These are phyloP conservation scores for Uloborus diversus DNA, from an alignment of 1,140 invertebrate genomes.

Conservation along the genomic window DNA sequence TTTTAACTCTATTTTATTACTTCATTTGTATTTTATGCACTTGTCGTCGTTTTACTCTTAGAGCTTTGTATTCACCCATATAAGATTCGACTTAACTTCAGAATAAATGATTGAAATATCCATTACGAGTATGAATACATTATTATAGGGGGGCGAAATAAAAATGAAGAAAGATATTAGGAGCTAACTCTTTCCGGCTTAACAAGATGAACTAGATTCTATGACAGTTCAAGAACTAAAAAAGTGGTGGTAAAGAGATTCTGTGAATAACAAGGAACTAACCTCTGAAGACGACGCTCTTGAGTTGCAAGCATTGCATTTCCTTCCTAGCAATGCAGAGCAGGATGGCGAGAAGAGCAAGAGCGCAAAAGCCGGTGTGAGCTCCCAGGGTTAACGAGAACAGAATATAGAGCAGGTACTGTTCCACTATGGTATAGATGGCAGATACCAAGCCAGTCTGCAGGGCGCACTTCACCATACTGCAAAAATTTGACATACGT, in stretches of 20 bases:
- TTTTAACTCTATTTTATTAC: no score
- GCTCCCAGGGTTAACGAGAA: neutral
- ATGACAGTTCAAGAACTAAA: neutral
- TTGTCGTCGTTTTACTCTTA: no score
- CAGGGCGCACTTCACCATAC: neutral
- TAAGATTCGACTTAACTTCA: no score
- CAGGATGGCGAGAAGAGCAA: neutral
- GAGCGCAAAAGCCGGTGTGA: neutral
- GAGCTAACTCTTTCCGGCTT: neutral
- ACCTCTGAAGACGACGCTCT: constrained; percentile 3
- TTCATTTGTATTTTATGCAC: no score
- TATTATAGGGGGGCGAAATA: neutral
- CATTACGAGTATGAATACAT: neutral
- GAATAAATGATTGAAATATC: no score
- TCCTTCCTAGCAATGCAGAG: constrained; percentile 8
- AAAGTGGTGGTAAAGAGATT: neutral
- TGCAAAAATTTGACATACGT: neutral
- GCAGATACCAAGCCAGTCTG: constrained; percentile 5
- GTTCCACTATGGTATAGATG: constrained; percentile 18
- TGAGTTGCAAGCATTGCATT: constrained; percentile 9
- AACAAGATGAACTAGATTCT: neutral
- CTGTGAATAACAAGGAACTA: neutral
- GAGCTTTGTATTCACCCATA: no score
- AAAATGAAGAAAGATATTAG: neutral
- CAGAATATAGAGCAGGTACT: constrained; percentile 17